Evolutionary conservation across 2,113 vertebrate genomes (phyloP).

Genomic region (Rattus rattus): DNA sequence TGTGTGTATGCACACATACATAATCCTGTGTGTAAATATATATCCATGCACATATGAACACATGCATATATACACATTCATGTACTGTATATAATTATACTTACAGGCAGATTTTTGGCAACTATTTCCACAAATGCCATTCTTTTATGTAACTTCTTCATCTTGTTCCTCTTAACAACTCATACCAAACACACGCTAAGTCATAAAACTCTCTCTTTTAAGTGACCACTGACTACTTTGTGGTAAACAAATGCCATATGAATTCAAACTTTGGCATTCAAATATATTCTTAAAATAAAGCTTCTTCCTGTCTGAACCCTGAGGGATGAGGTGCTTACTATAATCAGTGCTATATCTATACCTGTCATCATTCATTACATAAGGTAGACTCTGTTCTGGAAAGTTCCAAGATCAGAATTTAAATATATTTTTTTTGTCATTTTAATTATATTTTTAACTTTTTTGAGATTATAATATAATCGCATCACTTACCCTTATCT

Average conservation of each 20-base stretch:
- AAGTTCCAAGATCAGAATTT: constrained; percentile 31
- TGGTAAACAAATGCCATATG: not conserved
- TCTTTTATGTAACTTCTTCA: not conserved
- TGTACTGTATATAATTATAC: not conserved
- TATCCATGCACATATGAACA: not conserved
- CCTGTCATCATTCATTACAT: not conserved
- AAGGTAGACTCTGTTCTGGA: not conserved
- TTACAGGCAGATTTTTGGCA: not conserved
- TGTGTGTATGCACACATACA: not conserved
- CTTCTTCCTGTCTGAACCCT: not conserved
- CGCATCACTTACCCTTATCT: not conserved
- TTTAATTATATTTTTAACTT: not conserved
- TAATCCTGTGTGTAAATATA: not conserved
- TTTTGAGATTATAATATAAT: not conserved
- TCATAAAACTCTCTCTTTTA: not conserved
- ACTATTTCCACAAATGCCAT: constrained; percentile 11
- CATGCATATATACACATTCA: not conserved
- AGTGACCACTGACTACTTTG: not conserved
- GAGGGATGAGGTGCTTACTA: not conserved
- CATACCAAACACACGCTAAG: not conserved
- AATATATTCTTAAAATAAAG: not conserved
- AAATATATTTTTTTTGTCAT: not conserved
- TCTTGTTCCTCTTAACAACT: constrained; percentile 20
- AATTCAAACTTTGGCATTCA: not conserved
- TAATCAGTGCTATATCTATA: not conserved